Evolutionary conservation across 2,113 vertebrate genomes (phyloP).

Genomic region (Macquaria ambigua): DNA sequence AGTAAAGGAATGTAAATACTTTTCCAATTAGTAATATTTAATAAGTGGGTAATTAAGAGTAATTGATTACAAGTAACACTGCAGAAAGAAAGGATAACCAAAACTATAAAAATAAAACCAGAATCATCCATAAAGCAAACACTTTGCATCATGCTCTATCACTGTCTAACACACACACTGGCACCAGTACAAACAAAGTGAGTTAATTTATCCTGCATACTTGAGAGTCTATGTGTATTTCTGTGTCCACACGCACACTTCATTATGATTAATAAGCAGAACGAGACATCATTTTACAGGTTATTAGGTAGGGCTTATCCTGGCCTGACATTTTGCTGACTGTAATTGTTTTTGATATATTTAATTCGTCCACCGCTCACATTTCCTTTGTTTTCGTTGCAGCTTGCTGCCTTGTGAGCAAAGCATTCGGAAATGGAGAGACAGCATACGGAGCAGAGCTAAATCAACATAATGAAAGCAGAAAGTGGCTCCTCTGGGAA

Average conservation of each 20-base stretch:
- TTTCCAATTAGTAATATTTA: neutral
- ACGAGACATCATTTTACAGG: constrained; percentile 74
- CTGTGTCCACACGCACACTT: constrained; percentile 7
- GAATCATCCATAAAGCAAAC: constrained; percentile 1
- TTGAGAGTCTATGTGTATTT: neutral
- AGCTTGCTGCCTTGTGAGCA: constrained; percentile 45
- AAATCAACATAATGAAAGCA: constrained; percentile 64
- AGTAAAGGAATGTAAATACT: neutral
- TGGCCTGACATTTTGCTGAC: constrained; percentile 64
- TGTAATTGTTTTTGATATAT: constrained; percentile 75
- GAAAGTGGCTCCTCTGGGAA: constrained; percentile 59
- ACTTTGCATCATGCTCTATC: neutral
- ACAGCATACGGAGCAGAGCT: constrained; percentile 20
- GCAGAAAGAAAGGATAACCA: neutral
- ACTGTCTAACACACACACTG: constrained; percentile 8
- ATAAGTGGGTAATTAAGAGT: neutral
- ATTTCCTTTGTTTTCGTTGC: constrained; percentile 52
- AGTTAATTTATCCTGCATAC: neutral
- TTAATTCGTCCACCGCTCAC: constrained; percentile 60
- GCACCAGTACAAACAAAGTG: neutral
- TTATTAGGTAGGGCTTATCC: constrained; percentile 75
- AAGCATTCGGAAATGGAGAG: constrained; percentile 31
- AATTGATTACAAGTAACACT: neutral
- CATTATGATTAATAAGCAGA: constrained; percentile 62
- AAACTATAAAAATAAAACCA: constrained; percentile 19